Base-by-base conservation (phyloP, 1,140 invertebrate genomes). In the Drosophila kepulauana region DNA sequence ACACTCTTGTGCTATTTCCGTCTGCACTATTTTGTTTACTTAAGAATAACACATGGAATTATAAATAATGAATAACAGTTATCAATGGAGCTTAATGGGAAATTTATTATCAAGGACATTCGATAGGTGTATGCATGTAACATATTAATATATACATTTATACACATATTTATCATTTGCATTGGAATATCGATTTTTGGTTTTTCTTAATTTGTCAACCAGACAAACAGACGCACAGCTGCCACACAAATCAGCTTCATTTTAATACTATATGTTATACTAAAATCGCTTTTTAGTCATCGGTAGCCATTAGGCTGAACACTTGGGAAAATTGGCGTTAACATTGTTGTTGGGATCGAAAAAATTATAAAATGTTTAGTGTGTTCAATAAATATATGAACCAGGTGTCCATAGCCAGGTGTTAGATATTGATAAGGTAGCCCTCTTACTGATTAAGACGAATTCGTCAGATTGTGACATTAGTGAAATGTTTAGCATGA, bases 371-470 rank as follows among this genome's bases (percentile, higher is more conserved):
- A 87, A 46, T 74, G 56, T 87, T 79, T 79, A 84, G 48, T 71
- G 71, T 78, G 65, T 41, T 66, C 66, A 73, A 77, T 86, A 86
- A 78, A 64, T 35, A 46, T 10, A 35, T 43, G 59, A 88, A 75
- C 84, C 84, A 87, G 84, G 84, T 87, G 84, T 82, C 54, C 70
- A 70, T 15, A 48, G 73, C 67, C 84, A 87, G 84, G 84, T 87
- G 84, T 84, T 54, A 62, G 59, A 74, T 51, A 65, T 45, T 48
- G 84, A 87, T 88, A 87, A 81, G 69, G 46, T 25, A 28, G 8
- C 20, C 49, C 41, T 68, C 30, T 58, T 16, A 43, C 63, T 68
- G 63, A 75, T 78, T 71, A 63, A 51, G 30, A 54, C n/a, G 33
- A 52, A 41, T 3, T 43, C 16, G 13, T 10, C 13, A 2, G 67